phyloP scores from a whole-genome alignment of 2,113 vertebrate genomes.

The Perca flavescens region DNA sequence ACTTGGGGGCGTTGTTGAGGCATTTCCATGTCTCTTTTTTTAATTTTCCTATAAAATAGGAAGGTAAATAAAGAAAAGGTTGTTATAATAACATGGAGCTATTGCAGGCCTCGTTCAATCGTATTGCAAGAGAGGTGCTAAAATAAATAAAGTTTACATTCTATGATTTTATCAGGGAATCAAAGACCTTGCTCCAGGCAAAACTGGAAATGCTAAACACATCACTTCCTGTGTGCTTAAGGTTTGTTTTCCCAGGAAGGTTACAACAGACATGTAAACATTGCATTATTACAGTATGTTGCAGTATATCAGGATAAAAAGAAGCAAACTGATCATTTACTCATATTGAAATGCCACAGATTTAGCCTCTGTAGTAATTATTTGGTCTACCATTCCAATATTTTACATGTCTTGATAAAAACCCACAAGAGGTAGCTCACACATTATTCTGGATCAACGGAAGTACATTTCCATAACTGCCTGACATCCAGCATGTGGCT shows the following conservation, averaged over 20 bases:
- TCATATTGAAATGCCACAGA: constrained; percentile 10
- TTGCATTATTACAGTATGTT: neutral
- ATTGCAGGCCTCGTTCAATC: neutral
- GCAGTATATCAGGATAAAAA: neutral
- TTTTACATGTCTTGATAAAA: constrained; percentile 30
- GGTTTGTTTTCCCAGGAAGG: neutral
- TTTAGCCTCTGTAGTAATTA: neutral
- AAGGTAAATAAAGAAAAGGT: neutral
- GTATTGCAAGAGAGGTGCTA: neutral
- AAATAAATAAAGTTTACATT: neutral
- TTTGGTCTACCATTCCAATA: constrained; percentile 6
- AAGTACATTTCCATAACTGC: too few relatives aligned
- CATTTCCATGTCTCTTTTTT: constrained; percentile 4
- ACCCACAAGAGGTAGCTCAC: constrained; percentile 4
- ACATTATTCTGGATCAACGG: neutral
- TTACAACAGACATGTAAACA: constrained; percentile 7
- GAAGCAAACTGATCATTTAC: neutral
- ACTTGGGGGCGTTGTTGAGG: neutral
- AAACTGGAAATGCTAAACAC: constrained; percentile 10
- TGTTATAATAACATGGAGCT: neutral
- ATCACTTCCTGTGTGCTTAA: neutral
- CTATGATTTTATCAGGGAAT: neutral
- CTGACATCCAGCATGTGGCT: too few relatives aligned
- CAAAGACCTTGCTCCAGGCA: neutral
- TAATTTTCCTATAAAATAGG: neutral